Percentiles rank a stretch among this genome's conserved stretches.
phyloP scores from a whole-genome alignment of 2,888 invertebrate genomes.

The Podabrus alpinus region DNA sequence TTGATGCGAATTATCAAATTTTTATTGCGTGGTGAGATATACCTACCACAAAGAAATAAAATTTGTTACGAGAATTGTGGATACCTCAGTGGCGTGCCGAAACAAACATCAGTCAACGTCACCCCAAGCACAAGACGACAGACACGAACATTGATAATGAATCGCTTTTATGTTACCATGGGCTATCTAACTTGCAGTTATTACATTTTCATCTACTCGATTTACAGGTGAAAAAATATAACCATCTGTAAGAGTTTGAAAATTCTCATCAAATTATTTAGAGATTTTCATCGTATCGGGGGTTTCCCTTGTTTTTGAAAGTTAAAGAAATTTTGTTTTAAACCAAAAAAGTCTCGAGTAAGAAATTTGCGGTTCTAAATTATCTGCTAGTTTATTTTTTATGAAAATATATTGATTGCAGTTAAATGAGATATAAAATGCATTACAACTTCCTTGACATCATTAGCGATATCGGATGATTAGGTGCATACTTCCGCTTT shows the following conservation, averaged over 20 bases:
- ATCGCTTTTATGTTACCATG: slow-evolving; percentile 42
- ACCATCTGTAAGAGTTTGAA: background rate
- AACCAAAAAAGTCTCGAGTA: too few species aligned
- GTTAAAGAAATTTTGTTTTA: too few species aligned
- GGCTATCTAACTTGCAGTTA: slow-evolving; percentile 32
- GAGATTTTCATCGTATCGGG: background rate
- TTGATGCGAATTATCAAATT: background rate
- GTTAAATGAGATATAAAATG: background rate
- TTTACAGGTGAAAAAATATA: background rate
- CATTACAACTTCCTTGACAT: background rate
- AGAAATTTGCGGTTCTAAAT: background rate
- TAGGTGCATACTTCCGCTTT: background rate
- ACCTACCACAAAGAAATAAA: slow-evolving; percentile 1
- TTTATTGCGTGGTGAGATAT: background rate
- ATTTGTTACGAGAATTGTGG: slow-evolving; percentile 14
- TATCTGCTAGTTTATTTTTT: background rate
- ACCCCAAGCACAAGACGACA: slow-evolving; percentile 41
- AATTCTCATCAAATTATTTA: background rate
- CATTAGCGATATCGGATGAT: background rate
- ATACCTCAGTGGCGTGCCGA: slow-evolving; percentile 36
- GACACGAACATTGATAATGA: slow-evolving; percentile 49
- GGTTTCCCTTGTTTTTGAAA: background rate
- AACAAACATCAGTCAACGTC: slow-evolving; percentile 47
- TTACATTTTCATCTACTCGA: slow-evolving; percentile 27
- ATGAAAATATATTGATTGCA: background rate